Base-by-base conservation (phyloP, 1,140 invertebrate genomes). In the Drosophila tristis region DNA sequence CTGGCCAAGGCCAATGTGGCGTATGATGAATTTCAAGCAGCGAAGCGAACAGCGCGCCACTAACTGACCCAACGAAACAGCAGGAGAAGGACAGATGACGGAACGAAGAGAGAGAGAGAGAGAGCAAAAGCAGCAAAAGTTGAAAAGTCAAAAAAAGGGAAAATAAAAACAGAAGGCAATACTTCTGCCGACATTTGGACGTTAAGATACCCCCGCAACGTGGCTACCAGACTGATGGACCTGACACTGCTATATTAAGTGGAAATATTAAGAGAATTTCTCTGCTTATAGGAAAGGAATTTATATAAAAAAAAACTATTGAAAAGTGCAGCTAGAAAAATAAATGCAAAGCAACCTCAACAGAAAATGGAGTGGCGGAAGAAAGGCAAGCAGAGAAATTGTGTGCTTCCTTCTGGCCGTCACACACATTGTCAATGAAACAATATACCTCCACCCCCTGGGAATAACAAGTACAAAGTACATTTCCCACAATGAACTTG, bases 11-110 rank as follows among this genome's bases (percentile, higher is more conserved):
- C 66, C 75, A 78, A 72, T 55, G 66, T 44, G 75, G 66, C 75
- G 74, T 78, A 78, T 78, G 75, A 78, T 78, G 74, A 78, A 78
- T 78, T 60, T 78, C 74, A 77, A 78, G 20, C 71, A 74, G 74
- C 15, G 31, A 31, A 53, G 53, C 35, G 25, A n/a, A n/a, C n/a
- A n/a, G n/a, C n/a, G n/a, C n/a, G n/a, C n/a, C n/a, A 50, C 49
- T 35, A 73, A 53, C 53, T 61, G 57, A 53, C 43, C 31, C 31
- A 35, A 0, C 35, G 35, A 31, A 31, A 20, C 20, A 20, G 8
- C 11, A 39, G 11, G 0, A 13, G 35, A 2, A 13, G 35, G 11
- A 13, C 35, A 39, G 35, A 50, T 71, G 58, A 75, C 16, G 48
- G 50, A 56, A 54, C 56, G 59, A 45, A 43, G 68, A 42, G 31